Evolutionary conservation across 2,113 vertebrate genomes (phyloP).

Genomic region (Epinephelus lanceolatus): DNA sequence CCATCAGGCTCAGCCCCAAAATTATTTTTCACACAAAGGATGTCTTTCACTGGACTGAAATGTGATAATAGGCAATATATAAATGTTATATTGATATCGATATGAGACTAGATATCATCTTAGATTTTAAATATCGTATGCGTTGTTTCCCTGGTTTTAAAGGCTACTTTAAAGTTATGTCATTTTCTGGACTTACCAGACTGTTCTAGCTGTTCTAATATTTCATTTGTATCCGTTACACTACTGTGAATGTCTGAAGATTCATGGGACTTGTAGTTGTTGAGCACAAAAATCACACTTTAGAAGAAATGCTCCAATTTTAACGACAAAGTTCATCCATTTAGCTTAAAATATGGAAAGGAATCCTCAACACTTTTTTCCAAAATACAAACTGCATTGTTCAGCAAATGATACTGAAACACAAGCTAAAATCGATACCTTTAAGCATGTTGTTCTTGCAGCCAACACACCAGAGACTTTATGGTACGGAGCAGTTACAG

Average conservation of each 20-base stretch:
- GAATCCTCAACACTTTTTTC: background rate
- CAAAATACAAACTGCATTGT: background rate
- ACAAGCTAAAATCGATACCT: background rate
- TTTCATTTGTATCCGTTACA: too few species aligned
- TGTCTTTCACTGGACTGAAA: constrained; percentile 2
- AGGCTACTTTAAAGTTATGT: too few species aligned
- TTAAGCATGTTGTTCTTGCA: background rate
- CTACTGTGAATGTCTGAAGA: background rate
- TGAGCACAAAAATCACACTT: too few species aligned
- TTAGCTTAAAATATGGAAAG: background rate
- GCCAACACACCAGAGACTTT: background rate
- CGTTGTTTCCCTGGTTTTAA: too few species aligned
- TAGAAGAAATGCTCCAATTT: background rate
- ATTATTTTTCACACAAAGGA: background rate
- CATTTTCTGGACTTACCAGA: too few species aligned
- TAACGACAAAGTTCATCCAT: background rate
- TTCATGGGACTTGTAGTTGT: background rate
- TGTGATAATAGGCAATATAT: background rate
- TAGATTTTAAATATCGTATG: too few species aligned
- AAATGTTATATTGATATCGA: too few species aligned
- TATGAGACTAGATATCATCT: too few species aligned
- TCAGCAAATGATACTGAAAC: background rate
- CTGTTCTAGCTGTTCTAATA: too few species aligned
- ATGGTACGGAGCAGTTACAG: background rate
- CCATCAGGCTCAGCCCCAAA: constrained; percentile 3